A percentile compares a stretch with the other conserved stretches of the same genome.
These are phyloP conservation scores for Penaeus vannamei DNA, from an alignment of 1,140 invertebrate species.

Conservation along the genomic window DNA sequence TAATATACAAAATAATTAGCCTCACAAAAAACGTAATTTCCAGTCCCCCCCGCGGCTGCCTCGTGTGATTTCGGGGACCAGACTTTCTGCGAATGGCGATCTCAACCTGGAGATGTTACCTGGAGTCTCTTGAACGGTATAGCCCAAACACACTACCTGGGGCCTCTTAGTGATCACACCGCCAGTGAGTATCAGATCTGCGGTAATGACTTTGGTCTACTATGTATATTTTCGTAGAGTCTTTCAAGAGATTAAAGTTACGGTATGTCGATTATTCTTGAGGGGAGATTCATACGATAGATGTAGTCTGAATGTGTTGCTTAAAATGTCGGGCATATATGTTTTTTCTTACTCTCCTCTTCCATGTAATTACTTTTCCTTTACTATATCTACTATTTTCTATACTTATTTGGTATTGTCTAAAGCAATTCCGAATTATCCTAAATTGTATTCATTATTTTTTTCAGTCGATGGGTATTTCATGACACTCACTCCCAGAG, in stretches of 20 bases:
- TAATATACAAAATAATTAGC: too few species aligned
- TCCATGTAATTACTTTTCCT: neutral
- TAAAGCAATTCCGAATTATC: too few species aligned
- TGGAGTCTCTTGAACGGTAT: neutral
- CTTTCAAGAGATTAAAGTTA: too few species aligned
- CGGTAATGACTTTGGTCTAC: too few species aligned
- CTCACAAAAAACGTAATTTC: neutral
- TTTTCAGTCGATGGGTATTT: slow-evolving; percentile 43
- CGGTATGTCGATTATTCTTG: too few species aligned
- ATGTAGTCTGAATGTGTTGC: neutral
- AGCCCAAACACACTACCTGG: slow-evolving; percentile 20
- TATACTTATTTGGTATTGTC: too few species aligned
- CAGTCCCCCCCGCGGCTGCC: neutral
- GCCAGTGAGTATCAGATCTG: neutral
- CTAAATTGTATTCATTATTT: neutral
- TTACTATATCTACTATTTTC: too few species aligned
- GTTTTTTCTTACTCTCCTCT: too few species aligned
- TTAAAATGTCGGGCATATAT: neutral
- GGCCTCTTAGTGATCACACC: slow-evolving; percentile 40
- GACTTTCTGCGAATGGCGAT: slow-evolving; percentile 26
- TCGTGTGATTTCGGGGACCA: slow-evolving; percentile 47
- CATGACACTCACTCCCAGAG: slow-evolving; percentile 38
- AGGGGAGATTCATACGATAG: too few species aligned
- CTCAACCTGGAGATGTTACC: neutral
- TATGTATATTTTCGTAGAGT: too few species aligned